These are phyloP conservation scores for Phyto melanocephala DNA, from an alignment of 2,888 invertebrate species.

Conservation along the genomic window DNA sequence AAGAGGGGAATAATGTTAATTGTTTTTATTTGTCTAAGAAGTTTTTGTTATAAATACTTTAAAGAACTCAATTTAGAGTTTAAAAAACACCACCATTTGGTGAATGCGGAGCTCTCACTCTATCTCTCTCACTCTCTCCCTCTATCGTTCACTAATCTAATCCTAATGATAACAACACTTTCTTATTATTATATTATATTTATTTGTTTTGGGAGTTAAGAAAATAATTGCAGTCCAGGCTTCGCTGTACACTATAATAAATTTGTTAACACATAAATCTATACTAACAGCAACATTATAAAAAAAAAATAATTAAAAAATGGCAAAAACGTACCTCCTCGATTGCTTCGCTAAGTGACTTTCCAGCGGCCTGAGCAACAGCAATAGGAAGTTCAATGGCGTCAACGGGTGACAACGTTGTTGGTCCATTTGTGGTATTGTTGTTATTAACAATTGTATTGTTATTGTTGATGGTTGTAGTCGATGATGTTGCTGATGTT, in stretches of 20 bases:
- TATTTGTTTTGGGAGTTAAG: too few relatives aligned
- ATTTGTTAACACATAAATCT: too few relatives aligned
- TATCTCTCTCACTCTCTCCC: too few relatives aligned
- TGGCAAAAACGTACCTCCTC: conserved; percentile 76
- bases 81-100: not conserved
- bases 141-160: too few relatives aligned
- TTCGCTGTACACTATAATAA: too few relatives aligned
- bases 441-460: conserved; percentile 80
- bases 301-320: not conserved
- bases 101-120: not conserved
- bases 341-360: conserved; percentile 77
- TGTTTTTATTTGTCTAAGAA: not conserved
- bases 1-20: not conserved
- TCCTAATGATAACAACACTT: conserved; percentile 29
- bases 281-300: too few relatives aligned
- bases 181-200: too few relatives aligned
- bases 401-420: conserved; percentile 63
- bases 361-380: conserved; percentile 77
- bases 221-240: too few relatives aligned
- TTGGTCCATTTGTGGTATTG: conserved; percentile 64
- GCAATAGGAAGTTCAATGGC: conserved; percentile 77
- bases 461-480: conserved; percentile 58
- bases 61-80: not conserved
- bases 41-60: not conserved
- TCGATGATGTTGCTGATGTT: conserved; percentile 25